Evolutionary conservation across 2,797 vertebrate genomes (phyloP).

Genomic region (Platalea minor): DNA sequence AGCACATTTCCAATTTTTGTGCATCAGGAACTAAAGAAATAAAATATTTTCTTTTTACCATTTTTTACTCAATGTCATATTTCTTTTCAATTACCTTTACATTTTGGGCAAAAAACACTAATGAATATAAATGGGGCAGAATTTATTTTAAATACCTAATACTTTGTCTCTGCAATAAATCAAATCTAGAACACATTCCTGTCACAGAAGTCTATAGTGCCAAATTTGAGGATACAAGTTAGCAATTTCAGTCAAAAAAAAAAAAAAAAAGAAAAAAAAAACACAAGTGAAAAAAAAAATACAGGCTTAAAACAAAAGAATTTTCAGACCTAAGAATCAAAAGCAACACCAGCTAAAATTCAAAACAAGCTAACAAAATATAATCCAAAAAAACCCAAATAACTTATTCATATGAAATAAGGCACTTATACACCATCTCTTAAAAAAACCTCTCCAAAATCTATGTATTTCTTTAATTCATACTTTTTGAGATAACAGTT

Average conservation of each 20-base stretch:
- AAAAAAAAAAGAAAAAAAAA: background rate
- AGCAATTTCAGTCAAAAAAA: background rate
- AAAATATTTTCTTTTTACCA: background rate
- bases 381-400: accelerated
- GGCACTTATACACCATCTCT: background rate
- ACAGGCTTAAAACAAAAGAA: background rate
- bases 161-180: background rate
- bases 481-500: background rate
- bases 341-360: background rate
- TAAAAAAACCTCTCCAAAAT: background rate
- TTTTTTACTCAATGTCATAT: background rate
- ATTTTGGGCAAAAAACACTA: background rate
- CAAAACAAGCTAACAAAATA: background rate
- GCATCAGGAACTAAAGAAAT: background rate
- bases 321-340: background rate
- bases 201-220: background rate
- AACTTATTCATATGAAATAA: background rate
- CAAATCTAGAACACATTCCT: background rate
- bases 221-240: background rate
- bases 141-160: background rate
- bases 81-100: background rate
- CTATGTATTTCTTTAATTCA: background rate
- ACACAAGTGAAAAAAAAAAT: background rate
- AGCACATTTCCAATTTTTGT: background rate
- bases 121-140: background rate